Conservation (phyloP, 2,888 invertebrate species). For the Trimorus sp. region DNA sequence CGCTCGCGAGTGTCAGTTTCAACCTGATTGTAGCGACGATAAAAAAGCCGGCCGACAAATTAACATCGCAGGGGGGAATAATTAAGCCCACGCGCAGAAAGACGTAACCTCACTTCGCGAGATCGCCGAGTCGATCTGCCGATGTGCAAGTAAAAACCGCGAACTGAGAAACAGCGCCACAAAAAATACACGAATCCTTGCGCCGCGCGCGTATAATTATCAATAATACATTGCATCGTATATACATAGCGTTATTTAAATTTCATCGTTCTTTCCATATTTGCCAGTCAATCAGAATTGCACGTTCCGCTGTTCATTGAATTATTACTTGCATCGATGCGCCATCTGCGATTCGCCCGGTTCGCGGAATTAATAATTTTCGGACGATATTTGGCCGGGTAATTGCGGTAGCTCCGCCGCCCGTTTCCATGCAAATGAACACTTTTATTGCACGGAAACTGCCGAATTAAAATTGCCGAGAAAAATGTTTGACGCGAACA, state of each 20-base stretch:
- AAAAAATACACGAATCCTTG: conserved; percentile 1
- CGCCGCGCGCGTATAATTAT: conserved; percentile 6
- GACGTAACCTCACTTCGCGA: too few relatives aligned
- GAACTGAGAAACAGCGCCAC: too few relatives aligned
- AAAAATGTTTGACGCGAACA: too few relatives aligned
- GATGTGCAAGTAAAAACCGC: too few relatives aligned
- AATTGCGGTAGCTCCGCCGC: too few relatives aligned
- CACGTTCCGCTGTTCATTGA: conserved; percentile 4
- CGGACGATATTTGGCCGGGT: background rate
- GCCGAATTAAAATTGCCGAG: too few relatives aligned
- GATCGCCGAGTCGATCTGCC: too few relatives aligned
- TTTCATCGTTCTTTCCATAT: conserved; percentile 28
- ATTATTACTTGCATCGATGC: conserved; percentile 5
- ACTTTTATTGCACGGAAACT: too few relatives aligned
- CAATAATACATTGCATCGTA: conserved; percentile 11
- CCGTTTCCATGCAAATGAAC: too few relatives aligned
- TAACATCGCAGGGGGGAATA: background rate
- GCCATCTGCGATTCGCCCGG: conserved; percentile 1
- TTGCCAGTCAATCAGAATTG: conserved; percentile 10
- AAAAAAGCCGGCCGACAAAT: background rate
- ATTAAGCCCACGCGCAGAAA: background rate
- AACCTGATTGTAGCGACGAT: background rate
- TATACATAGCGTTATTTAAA: conserved; percentile 21
- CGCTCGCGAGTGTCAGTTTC: background rate
- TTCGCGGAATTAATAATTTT: conserved; percentile 18